Percentiles rank a stretch among this genome's conserved stretches.
Conservation (phyloP, 2,797 vertebrate species). For the Vespertilio murinus region DNA sequence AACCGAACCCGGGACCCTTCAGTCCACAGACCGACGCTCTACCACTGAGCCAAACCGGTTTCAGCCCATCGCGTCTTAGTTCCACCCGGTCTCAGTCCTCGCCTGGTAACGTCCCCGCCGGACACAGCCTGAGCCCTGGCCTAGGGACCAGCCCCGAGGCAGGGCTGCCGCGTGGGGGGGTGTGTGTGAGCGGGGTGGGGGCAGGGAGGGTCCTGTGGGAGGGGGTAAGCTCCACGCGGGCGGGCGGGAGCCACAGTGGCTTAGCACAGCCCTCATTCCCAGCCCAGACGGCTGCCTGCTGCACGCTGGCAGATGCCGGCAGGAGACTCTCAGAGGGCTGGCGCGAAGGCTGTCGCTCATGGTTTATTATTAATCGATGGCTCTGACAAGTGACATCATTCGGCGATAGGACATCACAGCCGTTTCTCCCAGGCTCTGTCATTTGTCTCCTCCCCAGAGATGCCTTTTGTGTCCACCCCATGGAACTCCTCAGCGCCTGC, state of each 20-base stretch:
- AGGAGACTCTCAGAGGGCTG: background rate
- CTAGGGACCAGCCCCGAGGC: background rate
- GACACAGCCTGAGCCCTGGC: no score
- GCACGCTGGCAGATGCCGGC: background rate
- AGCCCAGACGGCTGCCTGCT: background rate
- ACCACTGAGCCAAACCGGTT: no score
- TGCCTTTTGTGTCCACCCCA: background rate
- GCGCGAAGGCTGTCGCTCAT: background rate
- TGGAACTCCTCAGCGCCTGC: background rate
- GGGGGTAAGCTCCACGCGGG: background rate
- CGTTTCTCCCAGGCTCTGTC: background rate
- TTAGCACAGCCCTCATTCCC: background rate
- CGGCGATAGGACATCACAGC: accelerated
- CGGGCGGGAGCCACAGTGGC: background rate
- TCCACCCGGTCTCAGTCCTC: no score
- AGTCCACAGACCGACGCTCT: no score
- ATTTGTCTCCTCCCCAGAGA: background rate
- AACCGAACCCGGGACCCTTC: no score
- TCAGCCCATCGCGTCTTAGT: background rate
- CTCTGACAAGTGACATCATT: background rate
- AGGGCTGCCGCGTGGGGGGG: background rate
- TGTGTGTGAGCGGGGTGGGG: background rate
- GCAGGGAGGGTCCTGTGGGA: background rate
- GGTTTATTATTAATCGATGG: background rate
- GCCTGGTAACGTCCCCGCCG: background rate